phyloP scores from a whole-genome alignment of 1,140 invertebrate genomes.

The Drosophila mauritiana region DNA sequence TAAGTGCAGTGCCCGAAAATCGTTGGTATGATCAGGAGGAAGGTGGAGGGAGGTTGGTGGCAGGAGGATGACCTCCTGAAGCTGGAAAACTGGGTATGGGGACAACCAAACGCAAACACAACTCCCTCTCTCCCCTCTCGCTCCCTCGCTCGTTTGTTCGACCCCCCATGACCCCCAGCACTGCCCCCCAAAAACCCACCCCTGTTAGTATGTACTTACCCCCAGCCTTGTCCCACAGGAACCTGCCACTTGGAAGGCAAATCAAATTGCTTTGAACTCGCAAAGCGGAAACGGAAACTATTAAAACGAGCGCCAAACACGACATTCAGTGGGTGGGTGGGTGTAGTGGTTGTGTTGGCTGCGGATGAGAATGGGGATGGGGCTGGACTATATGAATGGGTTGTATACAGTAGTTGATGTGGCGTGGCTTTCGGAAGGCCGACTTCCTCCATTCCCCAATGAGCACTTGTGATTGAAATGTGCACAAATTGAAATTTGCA shows the following conservation, averaged over 20 bases:
- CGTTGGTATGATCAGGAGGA: neutral
- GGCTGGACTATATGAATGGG: neutral
- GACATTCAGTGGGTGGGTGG: slow-evolving; percentile 17
- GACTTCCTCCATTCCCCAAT: slow-evolving; percentile 43
- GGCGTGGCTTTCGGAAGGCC: slow-evolving; percentile 17
- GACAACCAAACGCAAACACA: slow-evolving; percentile 67
- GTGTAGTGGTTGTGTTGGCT: neutral
- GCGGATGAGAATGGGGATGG: neutral
- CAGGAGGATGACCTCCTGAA: slow-evolving; percentile 8
- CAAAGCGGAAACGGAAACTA: slow-evolving; percentile 80
- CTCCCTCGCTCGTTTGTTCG: neutral
- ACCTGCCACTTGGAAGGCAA: slow-evolving; percentile 76
- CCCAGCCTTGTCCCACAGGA: slow-evolving; percentile 37
- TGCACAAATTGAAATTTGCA: slow-evolving; percentile 80
- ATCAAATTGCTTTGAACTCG: slow-evolving; percentile 78
- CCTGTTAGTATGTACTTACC: slow-evolving; percentile 2
- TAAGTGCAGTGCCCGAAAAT: slow-evolving; percentile 61
- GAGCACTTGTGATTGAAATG: slow-evolving; percentile 77
- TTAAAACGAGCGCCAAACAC: slow-evolving; percentile 79
- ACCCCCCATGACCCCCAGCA: slow-evolving; percentile 20
- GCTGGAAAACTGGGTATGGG: slow-evolving; percentile 36
- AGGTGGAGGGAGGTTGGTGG: neutral
- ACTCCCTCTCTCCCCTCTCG: slow-evolving; percentile 18
- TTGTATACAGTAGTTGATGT: neutral
- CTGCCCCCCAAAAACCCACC: slow-evolving; percentile 6